Conservation (phyloP, 2,797 vertebrate species). For the Gallinago solitaria region DNA sequence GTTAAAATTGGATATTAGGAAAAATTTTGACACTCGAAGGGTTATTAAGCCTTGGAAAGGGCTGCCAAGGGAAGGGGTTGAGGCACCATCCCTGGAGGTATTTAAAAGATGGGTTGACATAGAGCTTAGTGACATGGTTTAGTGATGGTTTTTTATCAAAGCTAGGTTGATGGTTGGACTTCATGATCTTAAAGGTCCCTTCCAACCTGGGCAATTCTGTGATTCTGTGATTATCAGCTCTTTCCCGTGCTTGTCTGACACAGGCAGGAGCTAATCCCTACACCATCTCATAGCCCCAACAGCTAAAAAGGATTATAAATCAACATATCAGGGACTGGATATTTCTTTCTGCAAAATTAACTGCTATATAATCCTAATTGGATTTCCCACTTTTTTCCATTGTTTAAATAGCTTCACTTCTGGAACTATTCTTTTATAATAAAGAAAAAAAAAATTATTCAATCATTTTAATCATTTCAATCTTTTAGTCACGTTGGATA, state of each 20-base stretch:
- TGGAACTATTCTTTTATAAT: background rate
- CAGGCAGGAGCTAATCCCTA: background rate
- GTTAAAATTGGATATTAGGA: too few relatives aligned
- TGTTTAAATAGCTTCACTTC: background rate
- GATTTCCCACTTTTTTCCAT: background rate
- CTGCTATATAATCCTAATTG: background rate
- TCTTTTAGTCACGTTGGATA: background rate
- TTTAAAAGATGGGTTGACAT: too few relatives aligned
- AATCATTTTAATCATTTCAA: background rate
- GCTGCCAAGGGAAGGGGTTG: too few relatives aligned
- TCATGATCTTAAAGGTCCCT: too few relatives aligned
- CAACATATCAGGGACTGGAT: background rate
- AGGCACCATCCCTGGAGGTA: too few relatives aligned
- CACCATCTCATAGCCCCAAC: background rate
- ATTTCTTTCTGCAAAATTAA: background rate
- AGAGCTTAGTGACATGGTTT: too few relatives aligned
- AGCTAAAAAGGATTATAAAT: background rate
- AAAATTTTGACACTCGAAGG: too few relatives aligned
- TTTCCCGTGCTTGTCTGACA: background rate
- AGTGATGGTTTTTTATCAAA: too few relatives aligned
- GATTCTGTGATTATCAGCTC: background rate
- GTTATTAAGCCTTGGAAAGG: too few relatives aligned
- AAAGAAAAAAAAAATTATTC: background rate
- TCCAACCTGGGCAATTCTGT: too few relatives aligned
- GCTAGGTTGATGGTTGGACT: too few relatives aligned